Percentiles rank a stretch among this genome's conserved stretches.
These are phyloP conservation scores for Palythoa grandis DNA, from an alignment of 92 coral and sea anemone species.

Conservation along the genomic window DNA sequence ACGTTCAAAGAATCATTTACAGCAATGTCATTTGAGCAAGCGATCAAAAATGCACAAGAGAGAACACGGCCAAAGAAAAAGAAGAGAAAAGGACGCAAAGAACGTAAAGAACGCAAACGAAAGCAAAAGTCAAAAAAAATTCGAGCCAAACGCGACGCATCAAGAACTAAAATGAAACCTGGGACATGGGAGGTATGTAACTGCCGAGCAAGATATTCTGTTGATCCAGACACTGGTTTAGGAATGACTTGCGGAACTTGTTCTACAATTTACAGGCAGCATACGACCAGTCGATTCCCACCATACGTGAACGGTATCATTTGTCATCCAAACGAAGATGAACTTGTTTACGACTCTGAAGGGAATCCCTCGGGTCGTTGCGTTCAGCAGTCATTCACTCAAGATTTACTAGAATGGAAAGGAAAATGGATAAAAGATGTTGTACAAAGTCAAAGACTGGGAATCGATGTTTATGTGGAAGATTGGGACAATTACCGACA, in stretches of 20 bases:
- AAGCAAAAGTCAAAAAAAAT: background rate
- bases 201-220: slow-evolving; percentile 3
- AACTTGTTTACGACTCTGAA: background rate
- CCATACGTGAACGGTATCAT: slow-evolving; percentile 31
- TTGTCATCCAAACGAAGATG: slow-evolving; percentile 37
- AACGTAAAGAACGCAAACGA: background rate
- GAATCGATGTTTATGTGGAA: slow-evolving; percentile 55
- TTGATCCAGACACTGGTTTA: background rate
- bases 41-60: slow-evolving; percentile 10
- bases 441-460: slow-evolving; percentile 30
- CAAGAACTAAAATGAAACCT: background rate
- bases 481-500: slow-evolving; percentile 46
- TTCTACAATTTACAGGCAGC: slow-evolving; percentile 30
- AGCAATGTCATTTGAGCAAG: slow-evolving; percentile 36
- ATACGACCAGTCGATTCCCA: slow-evolving; percentile 32
- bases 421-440: slow-evolving; percentile 40
- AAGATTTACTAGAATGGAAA: slow-evolving; percentile 44
- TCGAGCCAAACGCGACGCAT: slow-evolving; percentile 30
- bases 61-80: background rate
- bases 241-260: slow-evolving; percentile 35
- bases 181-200: slow-evolving; percentile 30
- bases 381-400: slow-evolving; percentile 53
- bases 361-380: slow-evolving; percentile 36
- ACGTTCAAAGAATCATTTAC: slow-evolving; percentile 9
- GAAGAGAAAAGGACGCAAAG: background rate